Base-by-base conservation (phyloP, 2,113 vertebrate species). In the Atlantisia rogersi region DNA sequence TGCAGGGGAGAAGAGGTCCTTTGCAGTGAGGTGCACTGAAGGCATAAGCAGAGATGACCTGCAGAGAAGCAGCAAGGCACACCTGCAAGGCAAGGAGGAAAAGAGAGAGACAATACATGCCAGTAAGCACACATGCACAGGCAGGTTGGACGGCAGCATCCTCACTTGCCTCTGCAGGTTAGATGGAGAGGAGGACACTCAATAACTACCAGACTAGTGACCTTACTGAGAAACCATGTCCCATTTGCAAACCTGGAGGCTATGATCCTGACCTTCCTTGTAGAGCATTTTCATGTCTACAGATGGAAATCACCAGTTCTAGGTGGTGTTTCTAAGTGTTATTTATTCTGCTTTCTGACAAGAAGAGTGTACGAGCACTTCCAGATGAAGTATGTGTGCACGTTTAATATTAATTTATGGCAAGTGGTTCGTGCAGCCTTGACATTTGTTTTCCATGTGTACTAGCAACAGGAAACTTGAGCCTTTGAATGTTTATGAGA, bases 361-460 rank as follows among this genome's bases (percentile, higher is more conserved):
- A 76, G 77, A 84, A 48, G 44, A 50, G 37, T 64, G 37, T 40
- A 85, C 8, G 2, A 94, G 50, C 69, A 69, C 58, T 92, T 89
- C 55, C 69, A 96, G 76, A 84, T 75, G 48, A 94, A 95, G 67
- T 70, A 59, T 67, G 59, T 52, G 28, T 67, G 74, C 55, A 78
- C n/a, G 82, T 94, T 95, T 92, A 89, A 91, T 89, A 96, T 94
- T 96, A 71, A 94, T 95, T 94, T 92, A 93, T 92, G 86, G 84
- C 67, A 93, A 95, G 75, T 63, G 89, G 17, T 93, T 88, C 46
- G n/a, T 94, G 86, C 64, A 93, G 59, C 67, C 78, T 85, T 96
- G 91, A 85, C 48, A 94, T 94, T 94, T 91, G 81, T 92, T 95
- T 94, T 69, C 77, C 70, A 55, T 50, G 80, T 80, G 70, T 19